Percentiles rank a stretch among this genome's conserved stretches.
Conservation (phyloP, 35 echinoderm and acorn worm species). For the Ptychodera flava region DNA sequence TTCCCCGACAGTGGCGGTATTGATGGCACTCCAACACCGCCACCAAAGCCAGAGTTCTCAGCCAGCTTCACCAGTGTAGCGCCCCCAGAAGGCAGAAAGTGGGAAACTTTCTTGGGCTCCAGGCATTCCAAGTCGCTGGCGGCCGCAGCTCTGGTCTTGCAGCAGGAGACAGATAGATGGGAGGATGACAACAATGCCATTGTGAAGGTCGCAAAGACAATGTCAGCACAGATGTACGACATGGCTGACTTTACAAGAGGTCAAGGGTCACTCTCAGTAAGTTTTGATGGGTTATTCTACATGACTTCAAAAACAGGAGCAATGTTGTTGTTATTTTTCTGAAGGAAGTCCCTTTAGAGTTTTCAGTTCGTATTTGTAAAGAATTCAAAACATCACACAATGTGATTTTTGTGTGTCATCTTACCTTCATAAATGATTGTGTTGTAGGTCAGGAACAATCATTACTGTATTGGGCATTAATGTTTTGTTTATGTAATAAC, state of each 20-base stretch:
- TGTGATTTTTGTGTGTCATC: too few relatives aligned
- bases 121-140: not conserved
- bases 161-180: constrained; percentile 89
- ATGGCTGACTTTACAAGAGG: constrained; percentile 47
- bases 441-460: too few relatives aligned
- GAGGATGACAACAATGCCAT: constrained; percentile 72
- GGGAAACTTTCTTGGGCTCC: not conserved
- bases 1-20: not conserved
- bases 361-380: too few relatives aligned
- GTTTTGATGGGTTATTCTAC: too few relatives aligned
- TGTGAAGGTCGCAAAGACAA: constrained; percentile 60
- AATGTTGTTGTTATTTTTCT: too few relatives aligned
- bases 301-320: too few relatives aligned
- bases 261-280: constrained; percentile 18
- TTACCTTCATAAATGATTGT: too few relatives aligned
- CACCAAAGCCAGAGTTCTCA: not conserved
- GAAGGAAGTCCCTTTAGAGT: too few relatives aligned
- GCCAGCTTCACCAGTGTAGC: not conserved
- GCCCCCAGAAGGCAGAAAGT: not conserved
- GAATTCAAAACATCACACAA: too few relatives aligned
- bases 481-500: too few relatives aligned
- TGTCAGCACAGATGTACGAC: constrained; percentile 66
- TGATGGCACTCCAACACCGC: not conserved
- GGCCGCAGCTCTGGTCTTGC: constrained; percentile 79
- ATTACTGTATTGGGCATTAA: too few relatives aligned